Base-by-base conservation (phyloP, 2,113 vertebrate species). In the Hydrochoerus hydrochaeris region DNA sequence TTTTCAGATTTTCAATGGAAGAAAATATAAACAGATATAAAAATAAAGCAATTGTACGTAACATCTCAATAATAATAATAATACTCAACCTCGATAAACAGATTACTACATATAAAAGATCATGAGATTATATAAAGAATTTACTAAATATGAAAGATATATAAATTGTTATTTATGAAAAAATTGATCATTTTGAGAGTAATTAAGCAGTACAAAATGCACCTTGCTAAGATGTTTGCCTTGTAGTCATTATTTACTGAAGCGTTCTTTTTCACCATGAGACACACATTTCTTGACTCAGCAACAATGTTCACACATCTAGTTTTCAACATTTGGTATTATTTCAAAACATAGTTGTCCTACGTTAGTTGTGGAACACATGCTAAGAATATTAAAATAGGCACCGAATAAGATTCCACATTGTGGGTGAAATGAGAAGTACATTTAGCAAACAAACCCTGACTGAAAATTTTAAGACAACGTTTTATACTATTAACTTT, bases 401-500 rank as follows among this genome's bases (percentile, higher is more conserved):
- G 24, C 92, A 93, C 17, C 20, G 69, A 97, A 38, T 67, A 97
- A 90, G 73, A 93, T 97, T 97, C 98, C 62, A 78, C 16, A 85
- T 65, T 81, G 71, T 52, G 57, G 97, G n/a, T 60, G 89, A 96
- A 98, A 77, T 85, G 28, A 97, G 85, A 83, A 96, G 97, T 78
- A 71, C n/a, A 97, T 95, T 90, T 65, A 95, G 88, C 95, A 60
- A 95, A 32, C 32, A 97, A 97, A 97, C 8, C 30, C 82, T 96
- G 57, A 91, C 97, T 97, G 8, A n/a, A 58, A 95, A 85, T 81
- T 94, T 75, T 94, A 90, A 97, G 98, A 98, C 97, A 90, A 52
- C 54, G 80, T 96, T 97, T 91, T 96, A 75, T 75, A 93, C 35
- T 24, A 28, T 75, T 96, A 14, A 97, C 98, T 97, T 97, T 94